These are phyloP conservation scores for Epizoanthus scotinus DNA, from an alignment of 92 coral and sea anemone genomes.

Conservation along the genomic window DNA sequence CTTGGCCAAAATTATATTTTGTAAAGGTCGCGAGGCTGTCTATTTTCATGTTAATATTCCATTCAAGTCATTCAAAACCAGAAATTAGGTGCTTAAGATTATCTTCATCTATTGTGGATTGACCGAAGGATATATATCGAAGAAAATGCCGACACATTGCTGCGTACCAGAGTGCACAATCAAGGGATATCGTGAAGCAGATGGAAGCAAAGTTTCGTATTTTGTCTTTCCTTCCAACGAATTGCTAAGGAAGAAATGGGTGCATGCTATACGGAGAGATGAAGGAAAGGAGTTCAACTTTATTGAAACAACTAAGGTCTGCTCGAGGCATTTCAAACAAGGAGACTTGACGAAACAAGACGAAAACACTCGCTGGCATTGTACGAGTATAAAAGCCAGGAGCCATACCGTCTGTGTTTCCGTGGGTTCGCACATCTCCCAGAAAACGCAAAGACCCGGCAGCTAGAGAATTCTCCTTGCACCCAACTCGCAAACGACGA, in stretches of 20 bases:
- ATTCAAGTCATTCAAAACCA: too few relatives aligned
- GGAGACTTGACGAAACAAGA: slow-evolving; percentile 7
- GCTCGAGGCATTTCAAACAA: slow-evolving; percentile 37
- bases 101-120: too few relatives aligned
- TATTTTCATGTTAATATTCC: too few relatives aligned
- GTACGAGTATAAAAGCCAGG: neutral
- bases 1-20: too few relatives aligned
- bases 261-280: slow-evolving; percentile 45
- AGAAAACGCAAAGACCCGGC: slow-evolving; percentile 13
- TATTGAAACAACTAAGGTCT: slow-evolving; percentile 3
- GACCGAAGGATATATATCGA: too few relatives aligned
- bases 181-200: slow-evolving; percentile 34
- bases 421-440: slow-evolving; percentile 13
- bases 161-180: slow-evolving; percentile 47
- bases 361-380: slow-evolving; percentile 24
- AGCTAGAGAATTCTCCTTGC: too few relatives aligned
- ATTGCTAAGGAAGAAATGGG: slow-evolving; percentile 28
- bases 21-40: too few relatives aligned
- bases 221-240: too few relatives aligned
- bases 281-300: slow-evolving; percentile 30
- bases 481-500: too few relatives aligned
- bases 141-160: slow-evolving; percentile 20
- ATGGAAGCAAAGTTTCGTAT: slow-evolving; percentile 20
- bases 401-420: slow-evolving; percentile 43
- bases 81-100: too few relatives aligned